Evolutionary conservation across 2,797 vertebrate species (phyloP).

Genomic region (Phylloscopus collybita): DNA sequence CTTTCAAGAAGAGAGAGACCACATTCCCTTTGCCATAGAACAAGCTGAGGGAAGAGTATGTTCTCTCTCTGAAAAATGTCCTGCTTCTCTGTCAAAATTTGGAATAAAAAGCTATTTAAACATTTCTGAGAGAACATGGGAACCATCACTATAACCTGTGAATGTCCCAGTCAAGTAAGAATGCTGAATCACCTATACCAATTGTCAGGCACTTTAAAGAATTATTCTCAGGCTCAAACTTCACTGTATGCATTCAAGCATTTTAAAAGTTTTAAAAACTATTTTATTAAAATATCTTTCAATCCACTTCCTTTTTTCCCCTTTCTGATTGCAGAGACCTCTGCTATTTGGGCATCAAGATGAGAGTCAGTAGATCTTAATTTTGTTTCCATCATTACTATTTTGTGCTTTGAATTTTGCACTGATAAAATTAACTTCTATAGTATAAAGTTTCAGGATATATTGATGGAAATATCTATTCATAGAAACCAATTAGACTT

Average conservation of each 20-base stretch:
- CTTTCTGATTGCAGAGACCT: background rate
- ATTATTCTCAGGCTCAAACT: background rate
- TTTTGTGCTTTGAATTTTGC: background rate
- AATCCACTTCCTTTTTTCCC: background rate
- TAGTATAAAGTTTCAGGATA: background rate
- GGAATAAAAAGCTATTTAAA: background rate
- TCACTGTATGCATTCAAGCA: background rate
- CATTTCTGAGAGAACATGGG: background rate
- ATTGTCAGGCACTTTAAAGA: background rate
- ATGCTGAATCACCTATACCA: background rate
- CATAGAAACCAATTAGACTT: background rate
- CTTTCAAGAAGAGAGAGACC: background rate
- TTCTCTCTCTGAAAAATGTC: background rate
- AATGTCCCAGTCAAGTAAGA: background rate
- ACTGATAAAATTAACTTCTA: background rate
- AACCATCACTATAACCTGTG: background rate
- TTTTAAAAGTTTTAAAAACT: background rate
- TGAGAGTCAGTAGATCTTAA: background rate
- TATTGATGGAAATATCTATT: background rate
- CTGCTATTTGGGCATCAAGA: background rate
- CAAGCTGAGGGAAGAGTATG: background rate
- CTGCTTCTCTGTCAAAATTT: background rate
- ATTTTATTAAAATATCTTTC: background rate
- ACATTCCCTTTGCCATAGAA: background rate
- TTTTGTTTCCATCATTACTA: background rate